Conservation (phyloP, 2,888 invertebrate species). For the Melipona beecheii region DNA sequence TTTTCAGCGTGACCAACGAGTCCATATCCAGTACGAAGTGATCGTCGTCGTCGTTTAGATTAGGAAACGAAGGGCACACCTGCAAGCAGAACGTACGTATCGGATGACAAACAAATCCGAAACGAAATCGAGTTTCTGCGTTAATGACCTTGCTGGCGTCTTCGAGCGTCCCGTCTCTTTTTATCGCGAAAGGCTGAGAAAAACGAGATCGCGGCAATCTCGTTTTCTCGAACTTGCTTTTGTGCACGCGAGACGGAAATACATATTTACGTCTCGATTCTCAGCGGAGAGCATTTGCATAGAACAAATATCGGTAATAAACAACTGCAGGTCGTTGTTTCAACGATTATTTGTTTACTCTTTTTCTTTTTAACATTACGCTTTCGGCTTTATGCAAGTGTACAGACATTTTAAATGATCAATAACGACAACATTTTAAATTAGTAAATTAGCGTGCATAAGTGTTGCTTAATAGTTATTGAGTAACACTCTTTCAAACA, state of each 20-base stretch:
- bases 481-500: background rate
- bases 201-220: conserved; percentile 27
- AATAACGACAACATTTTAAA: background rate
- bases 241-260: background rate
- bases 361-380: background rate
- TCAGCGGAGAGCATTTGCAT: background rate
- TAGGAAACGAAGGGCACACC: conserved; percentile 70
- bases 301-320: conserved; percentile 30
- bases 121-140: conserved; percentile 24
- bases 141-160: conserved; percentile 44
- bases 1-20: conserved; percentile 73
- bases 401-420: background rate
- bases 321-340: conserved; percentile 4
- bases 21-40: conserved; percentile 80
- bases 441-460: background rate
- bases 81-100: conserved; percentile 60
- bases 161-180: conserved; percentile 13
- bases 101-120: conserved; percentile 38
- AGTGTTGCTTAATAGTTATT: background rate
- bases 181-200: conserved; percentile 3
- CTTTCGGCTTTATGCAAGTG: background rate
- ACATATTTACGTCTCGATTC: conserved; percentile 6
- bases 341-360: conserved; percentile 1
- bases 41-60: conserved; percentile 74
- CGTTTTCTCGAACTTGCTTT: background rate